A percentile compares a stretch with the other conserved stretches of the same genome.
Conservation (phyloP, 2,113 vertebrate genomes). For the Rhea americana region DNA sequence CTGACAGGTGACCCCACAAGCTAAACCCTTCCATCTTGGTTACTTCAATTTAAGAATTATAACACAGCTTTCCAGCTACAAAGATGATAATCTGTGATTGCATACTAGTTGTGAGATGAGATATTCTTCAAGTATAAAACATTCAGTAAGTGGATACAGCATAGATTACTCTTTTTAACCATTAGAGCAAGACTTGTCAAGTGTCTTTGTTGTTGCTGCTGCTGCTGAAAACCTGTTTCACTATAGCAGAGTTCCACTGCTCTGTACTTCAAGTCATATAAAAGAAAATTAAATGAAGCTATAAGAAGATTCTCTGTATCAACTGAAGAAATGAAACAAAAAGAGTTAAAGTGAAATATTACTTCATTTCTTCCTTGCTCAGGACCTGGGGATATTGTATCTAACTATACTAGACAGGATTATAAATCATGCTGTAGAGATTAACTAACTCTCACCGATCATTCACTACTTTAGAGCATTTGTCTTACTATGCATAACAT, state of each 20-base stretch:
- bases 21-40: not conserved
- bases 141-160: not conserved
- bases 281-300: not conserved
- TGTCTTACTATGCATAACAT: conserved; percentile 57
- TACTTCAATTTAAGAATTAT: not conserved
- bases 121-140: not conserved
- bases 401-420: conserved; percentile 33
- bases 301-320: not conserved
- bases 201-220: not conserved
- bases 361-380: conserved; percentile 1
- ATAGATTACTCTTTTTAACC: not conserved
- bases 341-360: conserved; percentile 48
- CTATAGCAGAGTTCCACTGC: not conserved
- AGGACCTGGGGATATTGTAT: conserved; percentile 24
- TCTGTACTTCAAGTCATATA: not conserved
- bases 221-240: not conserved
- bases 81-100: not conserved
- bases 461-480: conserved; percentile 55
- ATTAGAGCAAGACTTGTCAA: not conserved
- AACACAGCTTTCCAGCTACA: not conserved
- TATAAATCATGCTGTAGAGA: conserved; percentile 69
- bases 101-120: not conserved
- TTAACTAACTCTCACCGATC: conserved; percentile 61
- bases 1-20: not conserved
- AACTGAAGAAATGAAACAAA: conserved; percentile 12